A percentile compares a stretch with the other conserved stretches of the same genome.
Conservation (phyloP, 2,113 vertebrate genomes). For the Speoplatyrhinus poulsoni region DNA sequence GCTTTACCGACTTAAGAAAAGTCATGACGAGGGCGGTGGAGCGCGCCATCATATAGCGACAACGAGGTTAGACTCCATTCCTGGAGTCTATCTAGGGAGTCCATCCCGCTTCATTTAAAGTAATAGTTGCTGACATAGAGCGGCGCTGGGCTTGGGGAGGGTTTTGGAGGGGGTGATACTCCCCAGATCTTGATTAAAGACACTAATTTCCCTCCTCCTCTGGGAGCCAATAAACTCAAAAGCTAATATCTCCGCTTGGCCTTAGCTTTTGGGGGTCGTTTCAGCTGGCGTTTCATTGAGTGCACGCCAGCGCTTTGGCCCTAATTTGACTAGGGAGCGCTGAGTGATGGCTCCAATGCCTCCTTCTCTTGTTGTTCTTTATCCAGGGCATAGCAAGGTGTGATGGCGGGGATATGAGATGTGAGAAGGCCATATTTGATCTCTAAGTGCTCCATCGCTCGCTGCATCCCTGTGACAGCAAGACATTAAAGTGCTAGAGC, state of each 20-base stretch:
- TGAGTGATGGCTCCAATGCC: conserved; percentile 54
- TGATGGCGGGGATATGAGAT: not conserved
- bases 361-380: conserved; percentile 9
- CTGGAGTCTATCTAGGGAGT: conserved; percentile 36
- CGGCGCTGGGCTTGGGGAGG: not conserved
- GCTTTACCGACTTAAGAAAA: conserved; percentile 32
- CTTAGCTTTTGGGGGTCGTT: conserved; percentile 43
- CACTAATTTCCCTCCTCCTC: conserved; percentile 30
- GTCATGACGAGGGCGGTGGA: conserved; percentile 8
- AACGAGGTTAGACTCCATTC: conserved; percentile 31
- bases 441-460: conserved; percentile 31
- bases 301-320: conserved; percentile 47
- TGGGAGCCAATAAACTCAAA: conserved; percentile 55
- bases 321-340: conserved; percentile 58
- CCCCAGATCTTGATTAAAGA: conserved; percentile 42
- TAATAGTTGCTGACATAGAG: conserved; percentile 46
- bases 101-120: conserved; percentile 46
- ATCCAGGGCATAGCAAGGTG: conserved; percentile 30
- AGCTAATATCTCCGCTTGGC: conserved; percentile 48
- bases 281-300: not conserved
- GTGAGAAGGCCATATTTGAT: conserved; percentile 30
- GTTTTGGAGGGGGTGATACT: not conserved
- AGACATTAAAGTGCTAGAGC: conserved; percentile 16
- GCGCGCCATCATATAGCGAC: conserved; percentile 27
- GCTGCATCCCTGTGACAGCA: conserved; percentile 31